Conservation (phyloP, 2,113 vertebrate species). For the Phrynocephalus versicolor region DNA sequence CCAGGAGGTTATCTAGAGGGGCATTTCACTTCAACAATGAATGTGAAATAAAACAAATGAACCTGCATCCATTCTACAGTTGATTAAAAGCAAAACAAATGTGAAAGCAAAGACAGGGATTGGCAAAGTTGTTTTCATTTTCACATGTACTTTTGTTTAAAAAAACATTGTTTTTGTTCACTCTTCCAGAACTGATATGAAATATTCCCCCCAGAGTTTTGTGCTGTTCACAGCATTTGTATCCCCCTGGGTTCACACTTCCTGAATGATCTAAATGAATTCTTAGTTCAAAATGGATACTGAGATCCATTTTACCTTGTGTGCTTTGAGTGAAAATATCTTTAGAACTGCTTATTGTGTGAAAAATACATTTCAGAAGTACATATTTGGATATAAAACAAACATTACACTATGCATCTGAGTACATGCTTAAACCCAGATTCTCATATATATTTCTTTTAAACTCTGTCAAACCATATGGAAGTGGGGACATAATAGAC, state of each 20-base stretch:
- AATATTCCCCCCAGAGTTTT: background rate
- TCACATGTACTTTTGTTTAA: too few species aligned
- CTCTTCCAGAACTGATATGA: background rate
- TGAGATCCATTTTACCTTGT: background rate
- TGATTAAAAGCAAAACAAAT: background rate
- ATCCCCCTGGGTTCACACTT: background rate
- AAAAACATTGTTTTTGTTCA: too few species aligned
- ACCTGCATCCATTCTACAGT: background rate
- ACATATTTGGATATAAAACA: too few species aligned
- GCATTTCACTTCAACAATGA: background rate
- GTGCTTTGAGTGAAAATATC: background rate
- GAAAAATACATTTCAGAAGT: background rate
- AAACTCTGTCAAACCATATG: background rate
- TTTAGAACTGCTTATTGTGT: background rate
- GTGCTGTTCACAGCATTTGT: background rate
- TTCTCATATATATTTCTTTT: background rate
- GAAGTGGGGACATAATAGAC: background rate
- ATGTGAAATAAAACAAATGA: background rate
- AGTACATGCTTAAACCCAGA: background rate
- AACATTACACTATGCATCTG: background rate
- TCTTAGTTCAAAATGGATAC: background rate
- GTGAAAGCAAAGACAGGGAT: background rate
- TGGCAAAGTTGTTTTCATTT: too few species aligned
- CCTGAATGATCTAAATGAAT: background rate
- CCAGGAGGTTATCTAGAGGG: background rate